Evolutionary conservation across 2,113 vertebrate genomes (phyloP).

Genomic region (Prochilodus magdalenae): DNA sequence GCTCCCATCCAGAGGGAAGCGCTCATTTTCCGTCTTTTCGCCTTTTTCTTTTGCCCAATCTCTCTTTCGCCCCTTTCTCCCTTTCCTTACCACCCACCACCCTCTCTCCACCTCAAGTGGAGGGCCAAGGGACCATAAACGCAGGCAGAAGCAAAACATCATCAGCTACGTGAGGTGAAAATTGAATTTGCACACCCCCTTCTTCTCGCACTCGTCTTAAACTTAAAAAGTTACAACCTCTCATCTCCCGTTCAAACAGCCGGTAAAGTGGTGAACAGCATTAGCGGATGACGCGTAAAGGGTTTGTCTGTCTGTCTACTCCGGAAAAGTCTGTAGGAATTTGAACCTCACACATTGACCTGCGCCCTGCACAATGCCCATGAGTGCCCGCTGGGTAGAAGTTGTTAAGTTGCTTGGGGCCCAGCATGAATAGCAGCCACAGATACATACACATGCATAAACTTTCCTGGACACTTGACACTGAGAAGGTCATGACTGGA

Average conservation of each 20-base stretch:
- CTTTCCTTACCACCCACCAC: not conserved
- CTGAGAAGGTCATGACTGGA: too few species aligned
- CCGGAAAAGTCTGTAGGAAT: not conserved
- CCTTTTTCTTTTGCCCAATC: not conserved
- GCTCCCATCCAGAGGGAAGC: not conserved
- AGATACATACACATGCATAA: too few species aligned
- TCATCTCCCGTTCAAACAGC: slow-evolving; percentile 12
- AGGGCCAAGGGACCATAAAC: slow-evolving; percentile 5
- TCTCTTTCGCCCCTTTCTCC: not conserved
- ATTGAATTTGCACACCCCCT: slow-evolving; percentile 21
- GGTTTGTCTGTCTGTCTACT: not conserved
- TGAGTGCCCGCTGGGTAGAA: too few species aligned
- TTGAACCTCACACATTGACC: not conserved
- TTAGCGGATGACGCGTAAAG: not conserved
- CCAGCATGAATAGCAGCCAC: too few species aligned
- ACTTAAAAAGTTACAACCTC: not conserved
- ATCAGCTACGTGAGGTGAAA: slow-evolving; percentile 29
- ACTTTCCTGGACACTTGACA: too few species aligned
- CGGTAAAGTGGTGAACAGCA: not conserved
- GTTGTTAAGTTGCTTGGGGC: too few species aligned
- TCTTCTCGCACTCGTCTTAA: not conserved
- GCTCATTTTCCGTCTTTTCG: not conserved
- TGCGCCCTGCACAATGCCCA: not conserved
- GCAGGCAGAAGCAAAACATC: not conserved
- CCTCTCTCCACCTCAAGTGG: not conserved